phyloP scores from a whole-genome alignment of 1,140 invertebrate genomes.

The Drosophila trapezifrons region DNA sequence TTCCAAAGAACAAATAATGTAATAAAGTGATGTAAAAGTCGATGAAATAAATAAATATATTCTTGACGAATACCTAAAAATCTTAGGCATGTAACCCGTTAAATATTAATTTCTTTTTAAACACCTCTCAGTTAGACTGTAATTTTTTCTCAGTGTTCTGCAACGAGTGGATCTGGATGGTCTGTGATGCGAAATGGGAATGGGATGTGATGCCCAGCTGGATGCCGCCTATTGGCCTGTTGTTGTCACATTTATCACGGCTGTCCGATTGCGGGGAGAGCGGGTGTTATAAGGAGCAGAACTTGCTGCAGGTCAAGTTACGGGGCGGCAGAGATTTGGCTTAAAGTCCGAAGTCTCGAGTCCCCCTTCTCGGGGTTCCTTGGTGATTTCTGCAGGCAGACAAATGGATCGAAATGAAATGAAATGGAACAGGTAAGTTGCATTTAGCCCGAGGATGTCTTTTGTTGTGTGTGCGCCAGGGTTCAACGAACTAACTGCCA shows the following conservation, averaged over 20 bases:
- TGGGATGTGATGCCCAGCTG: conserved; percentile 41
- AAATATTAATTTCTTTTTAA: not conserved
- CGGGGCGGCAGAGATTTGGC: conserved; percentile 31
- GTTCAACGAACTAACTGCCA: conserved; percentile 33
- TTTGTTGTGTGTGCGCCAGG: conserved; percentile 25
- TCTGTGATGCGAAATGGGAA: conserved; percentile 26
- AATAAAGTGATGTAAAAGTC: too few species aligned
- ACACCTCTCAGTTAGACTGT: not conserved
- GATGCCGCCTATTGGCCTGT: conserved; percentile 59
- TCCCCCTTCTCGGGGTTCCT: conserved; percentile 16
- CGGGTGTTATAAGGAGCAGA: conserved; percentile 21
- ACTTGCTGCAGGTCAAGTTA: conserved; percentile 76
- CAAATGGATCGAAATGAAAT: conserved; percentile 39
- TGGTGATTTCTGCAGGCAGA: conserved; percentile 32
- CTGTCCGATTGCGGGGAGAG: conserved; percentile 51
- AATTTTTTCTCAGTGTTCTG: conserved; percentile 2
- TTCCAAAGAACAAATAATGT: too few species aligned
- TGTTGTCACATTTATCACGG: conserved; percentile 77
- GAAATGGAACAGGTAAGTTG: conserved; percentile 63
- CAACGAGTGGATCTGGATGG: conserved; percentile 17
- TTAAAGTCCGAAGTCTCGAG: conserved; percentile 43
- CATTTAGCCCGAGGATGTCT: conserved; percentile 37
- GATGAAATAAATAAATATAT: too few species aligned
- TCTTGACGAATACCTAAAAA: too few species aligned
- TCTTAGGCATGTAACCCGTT: not conserved